These are phyloP conservation scores for Misgurnus mizolepis DNA, from an alignment of 2,113 vertebrate species.

Conservation along the genomic window DNA sequence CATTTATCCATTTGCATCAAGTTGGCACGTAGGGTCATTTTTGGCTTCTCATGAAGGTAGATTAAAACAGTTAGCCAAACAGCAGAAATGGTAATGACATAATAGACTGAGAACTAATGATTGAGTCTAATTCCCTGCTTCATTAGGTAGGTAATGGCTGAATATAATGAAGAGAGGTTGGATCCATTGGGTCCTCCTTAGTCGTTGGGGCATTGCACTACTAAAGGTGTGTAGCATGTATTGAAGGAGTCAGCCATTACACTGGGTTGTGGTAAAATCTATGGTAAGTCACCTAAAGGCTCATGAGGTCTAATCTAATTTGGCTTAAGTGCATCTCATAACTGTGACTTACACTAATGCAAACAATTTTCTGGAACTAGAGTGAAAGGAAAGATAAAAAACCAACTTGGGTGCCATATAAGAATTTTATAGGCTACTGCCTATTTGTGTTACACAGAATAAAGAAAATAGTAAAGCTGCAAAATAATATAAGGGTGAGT, in stretches of 20 bases:
- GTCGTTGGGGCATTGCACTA: neutral
- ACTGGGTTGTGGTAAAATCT: constrained; percentile 2
- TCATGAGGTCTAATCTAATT: neutral
- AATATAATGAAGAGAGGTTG: constrained; percentile 27
- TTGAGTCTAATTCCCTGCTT: constrained; percentile 11
- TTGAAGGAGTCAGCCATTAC: constrained; percentile 19
- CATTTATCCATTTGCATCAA: too few relatives aligned
- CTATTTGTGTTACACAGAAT: too few relatives aligned
- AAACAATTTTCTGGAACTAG: too few relatives aligned
- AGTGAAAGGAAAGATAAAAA: too few relatives aligned
- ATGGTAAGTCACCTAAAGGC: constrained; percentile 8
- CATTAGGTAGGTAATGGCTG: constrained; percentile 30
- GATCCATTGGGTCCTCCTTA: neutral
- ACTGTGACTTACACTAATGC: too few relatives aligned
- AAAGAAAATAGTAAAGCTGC: too few relatives aligned
- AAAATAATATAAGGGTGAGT: too few relatives aligned
- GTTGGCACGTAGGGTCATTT: neutral
- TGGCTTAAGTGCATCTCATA: neutral
- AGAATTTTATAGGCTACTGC: too few relatives aligned
- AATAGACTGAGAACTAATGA: constrained; percentile 32
- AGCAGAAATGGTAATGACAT: constrained; percentile 24
- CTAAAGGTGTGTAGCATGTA: neutral
- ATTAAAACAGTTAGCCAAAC: constrained; percentile 16
- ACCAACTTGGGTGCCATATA: too few relatives aligned
- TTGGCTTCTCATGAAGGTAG: neutral